Conservation (phyloP, 2,888 invertebrate genomes). For the Tiphia femorata region DNA sequence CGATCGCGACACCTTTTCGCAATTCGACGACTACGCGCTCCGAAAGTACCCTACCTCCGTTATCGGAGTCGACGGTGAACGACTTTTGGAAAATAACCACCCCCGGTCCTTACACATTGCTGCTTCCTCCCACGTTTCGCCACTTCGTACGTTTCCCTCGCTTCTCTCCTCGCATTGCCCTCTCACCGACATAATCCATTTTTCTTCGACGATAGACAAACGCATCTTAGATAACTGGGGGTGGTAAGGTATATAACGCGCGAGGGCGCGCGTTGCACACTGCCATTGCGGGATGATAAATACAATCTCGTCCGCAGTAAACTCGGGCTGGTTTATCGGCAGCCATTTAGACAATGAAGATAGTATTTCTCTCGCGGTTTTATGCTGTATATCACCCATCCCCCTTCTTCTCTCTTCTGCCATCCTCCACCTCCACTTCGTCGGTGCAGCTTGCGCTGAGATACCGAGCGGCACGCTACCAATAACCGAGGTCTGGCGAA, state of each 20-base stretch:
- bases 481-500: conserved; percentile 44
- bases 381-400: conserved; percentile 58
- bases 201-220: conserved; percentile 44
- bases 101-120: too few relatives aligned
- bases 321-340: conserved; percentile 62
- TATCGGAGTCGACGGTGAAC: too few relatives aligned
- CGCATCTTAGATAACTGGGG: conserved; percentile 47
- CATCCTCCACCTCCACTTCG: conserved; percentile 9
- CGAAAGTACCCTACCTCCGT: too few relatives aligned
- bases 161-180: too few relatives aligned
- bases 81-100: not conserved
- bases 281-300: conserved; percentile 59
- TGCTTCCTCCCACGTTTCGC: too few relatives aligned
- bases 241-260: conserved; percentile 38
- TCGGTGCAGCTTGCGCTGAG: conserved; percentile 41
- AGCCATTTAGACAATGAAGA: conserved; percentile 66
- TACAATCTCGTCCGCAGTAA: conserved; percentile 62
- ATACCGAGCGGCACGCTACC: conserved; percentile 51
- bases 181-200: conserved; percentile 37
- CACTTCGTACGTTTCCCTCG: too few relatives aligned
- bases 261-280: conserved; percentile 27
- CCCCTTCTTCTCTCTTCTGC: conserved; percentile 6
- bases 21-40: too few relatives aligned
- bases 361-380: conserved; percentile 62
- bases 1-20: too few relatives aligned